Conservation (phyloP, 2,113 vertebrate species). For the Cettia cetti region DNA sequence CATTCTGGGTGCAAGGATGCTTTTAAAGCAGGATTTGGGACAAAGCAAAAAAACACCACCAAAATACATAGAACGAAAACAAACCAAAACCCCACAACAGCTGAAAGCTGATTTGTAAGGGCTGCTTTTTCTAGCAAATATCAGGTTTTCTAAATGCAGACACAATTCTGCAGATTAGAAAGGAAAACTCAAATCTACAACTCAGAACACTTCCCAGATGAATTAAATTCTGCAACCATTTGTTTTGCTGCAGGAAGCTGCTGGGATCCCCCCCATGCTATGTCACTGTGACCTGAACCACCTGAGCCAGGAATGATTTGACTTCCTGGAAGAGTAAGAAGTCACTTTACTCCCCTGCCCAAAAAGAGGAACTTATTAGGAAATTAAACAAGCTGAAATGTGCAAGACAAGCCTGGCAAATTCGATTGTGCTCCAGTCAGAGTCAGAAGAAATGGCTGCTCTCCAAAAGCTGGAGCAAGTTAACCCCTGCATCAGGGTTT, state of each 20-base stretch:
- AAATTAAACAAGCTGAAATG: constrained; percentile 33
- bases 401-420: neutral
- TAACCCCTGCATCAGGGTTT: neutral
- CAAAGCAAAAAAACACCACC: fast-evolving
- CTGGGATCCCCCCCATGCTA: fast-evolving
- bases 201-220: neutral
- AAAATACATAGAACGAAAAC: neutral
- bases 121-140: neutral
- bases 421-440: neutral
- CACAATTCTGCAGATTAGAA: neutral
- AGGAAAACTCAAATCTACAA: neutral
- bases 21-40: neutral
- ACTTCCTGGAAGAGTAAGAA: constrained; percentile 3
- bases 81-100: neutral
- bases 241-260: neutral
- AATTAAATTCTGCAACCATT: neutral
- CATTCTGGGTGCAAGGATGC: neutral
- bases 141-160: neutral
- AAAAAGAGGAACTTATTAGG: constrained; percentile 13
- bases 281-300: neutral
- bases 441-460: neutral
- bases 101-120: neutral
- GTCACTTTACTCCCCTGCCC: neutral
- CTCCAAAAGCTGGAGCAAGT: constrained; percentile 10
- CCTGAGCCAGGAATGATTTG: neutral